Base-by-base conservation (phyloP, 2,113 vertebrate genomes). In the Hemiscyllium ocellatum region DNA sequence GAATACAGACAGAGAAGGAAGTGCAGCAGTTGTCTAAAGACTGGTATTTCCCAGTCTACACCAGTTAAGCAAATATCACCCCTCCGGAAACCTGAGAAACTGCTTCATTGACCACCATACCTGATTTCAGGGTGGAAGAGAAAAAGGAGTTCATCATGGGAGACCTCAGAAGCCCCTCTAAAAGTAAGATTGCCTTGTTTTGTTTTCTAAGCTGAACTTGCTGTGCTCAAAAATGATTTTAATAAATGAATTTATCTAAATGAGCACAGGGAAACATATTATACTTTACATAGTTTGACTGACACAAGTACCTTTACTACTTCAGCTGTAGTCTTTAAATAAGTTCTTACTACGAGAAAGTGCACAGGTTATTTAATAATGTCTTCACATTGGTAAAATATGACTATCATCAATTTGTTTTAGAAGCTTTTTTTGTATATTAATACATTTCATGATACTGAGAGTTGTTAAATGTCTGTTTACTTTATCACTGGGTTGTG, bases 151-250 rank as follows among this genome's bases (percentile, higher is more conserved):
- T 68, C 89, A 66, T 66, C n/a, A 66, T 66, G 33, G 61, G 61
- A 17, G 65, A 93, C n/a, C 33, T 93, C 15, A 33, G 61, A 66
- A 93, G 66, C n/a, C 20, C 89, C 65, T 66, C 61, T 8, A 93
- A 66, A 93, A 93, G 89, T 93, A 93, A 93, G 89, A 65, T 65
- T n/a, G 80, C 17, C 19, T 66, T 66, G 15, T 66, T 93, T 66
- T 93, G 61, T 37, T 93, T 66, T 66, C 33, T 66, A 68, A 93
- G 52, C 85, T 87, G 85, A 47, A n/a, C 19, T 93, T 68, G 65
- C 7, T n/a, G 19, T 66, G n/a, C 65, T 66, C 17, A n/a, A 93
- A 91, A 66, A 2, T 91, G 29, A 91, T 19, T 61, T n/a, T 65
- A 65, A 65, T 22, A 20, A 20, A 8, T 20, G 29, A 93, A 42